Evolutionary conservation across 2,888 invertebrate species (phyloP).

Genomic region (Scaptomyza reducta): DNA sequence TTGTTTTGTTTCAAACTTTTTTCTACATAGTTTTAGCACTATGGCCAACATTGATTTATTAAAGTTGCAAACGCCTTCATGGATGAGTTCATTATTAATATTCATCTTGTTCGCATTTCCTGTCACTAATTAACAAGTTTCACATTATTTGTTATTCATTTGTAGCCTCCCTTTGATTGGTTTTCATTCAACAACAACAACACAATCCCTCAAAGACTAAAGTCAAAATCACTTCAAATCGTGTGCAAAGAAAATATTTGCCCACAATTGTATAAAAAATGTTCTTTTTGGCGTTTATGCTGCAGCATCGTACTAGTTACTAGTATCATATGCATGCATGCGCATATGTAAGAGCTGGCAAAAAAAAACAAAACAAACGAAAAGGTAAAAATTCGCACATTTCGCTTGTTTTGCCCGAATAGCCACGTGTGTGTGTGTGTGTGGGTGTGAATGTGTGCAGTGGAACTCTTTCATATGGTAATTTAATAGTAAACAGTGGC

Average conservation of each 20-base stretch:
- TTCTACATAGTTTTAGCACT: background rate
- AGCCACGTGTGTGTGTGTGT: conserved; percentile 2
- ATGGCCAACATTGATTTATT: conserved; percentile 14
- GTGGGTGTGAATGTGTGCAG: background rate
- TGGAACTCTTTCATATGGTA: conserved; percentile 65
- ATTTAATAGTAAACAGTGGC: conserved; percentile 69
- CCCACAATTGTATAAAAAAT: too few species aligned
- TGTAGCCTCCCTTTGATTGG: background rate
- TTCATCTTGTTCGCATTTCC: conserved; percentile 9
- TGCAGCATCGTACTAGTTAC: background rate
- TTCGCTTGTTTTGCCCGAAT: conserved; percentile 31
- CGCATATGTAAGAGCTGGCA: background rate
- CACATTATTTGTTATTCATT: background rate
- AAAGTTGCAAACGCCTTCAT: conserved; percentile 37
- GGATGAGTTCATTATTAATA: background rate
- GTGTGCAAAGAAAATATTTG: background rate
- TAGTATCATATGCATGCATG: background rate
- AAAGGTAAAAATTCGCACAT: conserved; percentile 24
- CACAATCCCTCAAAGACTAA: background rate
- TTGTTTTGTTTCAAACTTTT: conserved; percentile 4
- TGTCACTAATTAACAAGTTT: conserved; percentile 54
- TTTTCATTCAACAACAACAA: background rate
- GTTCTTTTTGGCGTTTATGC: too few species aligned
- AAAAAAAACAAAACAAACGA: background rate
- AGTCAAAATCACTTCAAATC: background rate